These are phyloP conservation scores for Cerastoderma edule DNA, from an alignment of 2,888 invertebrate species.

Conservation along the genomic window DNA sequence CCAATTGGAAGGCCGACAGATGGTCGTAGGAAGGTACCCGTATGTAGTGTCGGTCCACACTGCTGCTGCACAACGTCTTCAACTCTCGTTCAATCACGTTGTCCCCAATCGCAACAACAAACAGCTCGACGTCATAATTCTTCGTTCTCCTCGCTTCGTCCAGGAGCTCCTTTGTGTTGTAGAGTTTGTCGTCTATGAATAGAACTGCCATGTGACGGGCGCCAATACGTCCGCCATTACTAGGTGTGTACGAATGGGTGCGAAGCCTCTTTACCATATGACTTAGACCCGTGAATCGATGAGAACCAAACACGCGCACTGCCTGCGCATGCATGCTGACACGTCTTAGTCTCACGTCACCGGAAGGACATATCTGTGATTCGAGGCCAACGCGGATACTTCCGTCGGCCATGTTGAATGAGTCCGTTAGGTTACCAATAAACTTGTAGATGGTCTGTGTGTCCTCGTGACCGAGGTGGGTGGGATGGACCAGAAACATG, in stretches of 20 bases:
- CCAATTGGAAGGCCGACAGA: conserved; percentile 29
- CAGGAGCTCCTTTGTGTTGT: conserved; percentile 50
- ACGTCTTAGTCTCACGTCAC: conserved; percentile 63
- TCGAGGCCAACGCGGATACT: conserved; percentile 71
- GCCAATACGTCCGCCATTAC: conserved; percentile 56
- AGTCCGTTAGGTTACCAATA: conserved; percentile 61
- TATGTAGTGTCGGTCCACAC: conserved; percentile 45
- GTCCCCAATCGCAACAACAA: conserved; percentile 62
- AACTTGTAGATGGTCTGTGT: conserved; percentile 60
- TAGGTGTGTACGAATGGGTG: conserved; percentile 49
- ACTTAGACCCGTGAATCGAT: conserved; percentile 39
- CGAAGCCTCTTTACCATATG: conserved; percentile 64
- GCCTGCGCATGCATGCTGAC: conserved; percentile 49
- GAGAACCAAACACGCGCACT: conserved; percentile 40
- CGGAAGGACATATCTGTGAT: conserved; percentile 66
- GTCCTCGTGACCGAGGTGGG: conserved; percentile 52
- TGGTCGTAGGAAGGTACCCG: conserved; percentile 52
- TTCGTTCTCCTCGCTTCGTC: conserved; percentile 53
- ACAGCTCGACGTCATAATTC: conserved; percentile 52
- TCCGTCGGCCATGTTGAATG: conserved; percentile 68
- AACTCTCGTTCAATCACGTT: conserved; percentile 52
- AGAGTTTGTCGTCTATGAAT: conserved; percentile 69
- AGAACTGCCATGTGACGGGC: conserved; percentile 72
- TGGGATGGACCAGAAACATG: conserved; percentile 73
- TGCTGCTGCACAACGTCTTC: conserved; percentile 42